Percentiles rank a stretch among this genome's conserved stretches.
These are phyloP conservation scores for Gephyroberyx darwinii DNA, from an alignment of 2,797 vertebrate genomes.

Conservation along the genomic window DNA sequence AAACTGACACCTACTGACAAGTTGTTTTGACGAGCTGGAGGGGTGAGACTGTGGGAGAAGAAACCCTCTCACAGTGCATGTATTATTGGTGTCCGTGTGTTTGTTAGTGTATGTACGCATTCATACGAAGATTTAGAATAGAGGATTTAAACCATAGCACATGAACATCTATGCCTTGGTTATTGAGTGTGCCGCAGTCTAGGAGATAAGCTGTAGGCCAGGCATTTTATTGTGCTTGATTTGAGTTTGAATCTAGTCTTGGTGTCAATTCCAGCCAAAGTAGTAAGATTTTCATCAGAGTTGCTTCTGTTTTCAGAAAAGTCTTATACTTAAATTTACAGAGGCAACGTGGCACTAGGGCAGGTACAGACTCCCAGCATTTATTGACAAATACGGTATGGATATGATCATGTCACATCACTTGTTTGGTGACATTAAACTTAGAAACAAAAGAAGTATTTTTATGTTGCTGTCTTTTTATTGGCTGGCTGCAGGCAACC, in stretches of 20 bases:
- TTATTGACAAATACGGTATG: neutral
- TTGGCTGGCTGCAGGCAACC: constrained; percentile 43
- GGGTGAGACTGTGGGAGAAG: constrained; percentile 53
- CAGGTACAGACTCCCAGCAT: neutral
- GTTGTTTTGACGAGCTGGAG: constrained; percentile 74
- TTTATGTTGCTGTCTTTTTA: constrained; percentile 34
- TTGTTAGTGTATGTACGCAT: constrained; percentile 40
- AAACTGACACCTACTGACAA: constrained; percentile 75
- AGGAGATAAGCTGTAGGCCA: constrained; percentile 46
- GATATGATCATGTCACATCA: constrained; percentile 22
- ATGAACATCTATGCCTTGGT: constrained; percentile 56
- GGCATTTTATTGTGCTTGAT: constrained; percentile 47
- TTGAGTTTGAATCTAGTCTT: constrained; percentile 19
- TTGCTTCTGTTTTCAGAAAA: constrained; percentile 11
- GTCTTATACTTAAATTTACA: constrained; percentile 6
- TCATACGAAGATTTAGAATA: constrained; percentile 59
- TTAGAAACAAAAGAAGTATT: constrained; percentile 2
- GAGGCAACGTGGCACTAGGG: too few relatives aligned
- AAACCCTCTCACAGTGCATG: constrained; percentile 47
- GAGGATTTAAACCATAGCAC: constrained; percentile 62
- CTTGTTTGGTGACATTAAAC: constrained; percentile 5
- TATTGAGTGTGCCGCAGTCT: constrained; percentile 37
- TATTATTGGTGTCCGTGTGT: constrained; percentile 61
- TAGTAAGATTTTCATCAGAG: constrained; percentile 14
- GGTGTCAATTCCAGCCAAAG: neutral